A percentile compares a stretch with the other conserved stretches of the same genome.
Conservation (phyloP, 2,888 invertebrate species). For the Andrena haemorrhoa region DNA sequence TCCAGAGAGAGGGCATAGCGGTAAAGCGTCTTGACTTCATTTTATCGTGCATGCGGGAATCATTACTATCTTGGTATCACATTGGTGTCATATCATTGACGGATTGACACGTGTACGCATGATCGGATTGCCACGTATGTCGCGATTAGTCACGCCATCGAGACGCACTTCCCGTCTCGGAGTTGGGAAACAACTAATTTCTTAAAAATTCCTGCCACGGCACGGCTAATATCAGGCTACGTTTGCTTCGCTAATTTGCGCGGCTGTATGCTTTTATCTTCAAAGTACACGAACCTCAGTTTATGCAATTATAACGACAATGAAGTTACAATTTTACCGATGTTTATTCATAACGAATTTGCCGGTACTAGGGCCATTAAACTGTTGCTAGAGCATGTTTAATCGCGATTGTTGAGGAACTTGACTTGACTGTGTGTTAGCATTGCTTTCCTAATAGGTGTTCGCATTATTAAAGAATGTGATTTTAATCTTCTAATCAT, state of each 20-base stretch:
- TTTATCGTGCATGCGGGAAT: constrained; percentile 19
- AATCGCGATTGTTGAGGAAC: too few relatives aligned
- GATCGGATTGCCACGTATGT: constrained; percentile 38
- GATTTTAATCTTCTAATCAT: too few relatives aligned
- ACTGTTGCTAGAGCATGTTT: too few relatives aligned
- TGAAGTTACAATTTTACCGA: neutral
- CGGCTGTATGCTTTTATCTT: neutral
- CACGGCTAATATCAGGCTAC: neutral
- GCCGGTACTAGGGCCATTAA: too few relatives aligned
- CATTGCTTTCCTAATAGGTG: too few relatives aligned
- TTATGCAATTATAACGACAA: neutral
- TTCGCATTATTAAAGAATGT: too few relatives aligned
- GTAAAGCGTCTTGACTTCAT: neutral
- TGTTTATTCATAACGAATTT: too few relatives aligned
- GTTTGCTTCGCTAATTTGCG: neutral
- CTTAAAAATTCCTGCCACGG: constrained; percentile 7
- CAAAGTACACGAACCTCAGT: neutral
- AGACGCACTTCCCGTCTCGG: constrained; percentile 21
- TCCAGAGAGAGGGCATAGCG: neutral
- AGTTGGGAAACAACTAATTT: constrained; percentile 20
- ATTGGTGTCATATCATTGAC: constrained; percentile 36
- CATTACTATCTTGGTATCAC: constrained; percentile 21
- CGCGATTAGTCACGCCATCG: constrained; percentile 49
- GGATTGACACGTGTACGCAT: constrained; percentile 15
- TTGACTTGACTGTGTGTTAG: too few relatives aligned